These are phyloP conservation scores for Osmerus mordax DNA, from an alignment of 2,113 vertebrate genomes.

Conservation along the genomic window DNA sequence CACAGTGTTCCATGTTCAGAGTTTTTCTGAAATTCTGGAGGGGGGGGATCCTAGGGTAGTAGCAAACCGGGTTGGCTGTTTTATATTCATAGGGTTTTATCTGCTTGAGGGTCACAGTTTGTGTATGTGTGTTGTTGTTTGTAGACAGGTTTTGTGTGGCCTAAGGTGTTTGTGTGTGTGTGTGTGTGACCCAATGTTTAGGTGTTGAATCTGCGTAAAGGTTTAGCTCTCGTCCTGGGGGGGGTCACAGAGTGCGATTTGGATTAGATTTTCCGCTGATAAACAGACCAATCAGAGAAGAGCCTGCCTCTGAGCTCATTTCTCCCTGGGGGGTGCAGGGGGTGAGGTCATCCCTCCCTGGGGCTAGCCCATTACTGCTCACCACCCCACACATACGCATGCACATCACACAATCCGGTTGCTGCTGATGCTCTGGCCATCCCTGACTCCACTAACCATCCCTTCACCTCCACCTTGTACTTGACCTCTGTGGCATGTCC, in stretches of 20 bases:
- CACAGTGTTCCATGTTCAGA: too few species aligned
- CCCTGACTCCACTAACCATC: too few species aligned
- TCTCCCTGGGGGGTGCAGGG: slow-evolving; percentile 44
- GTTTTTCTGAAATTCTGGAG: too few species aligned
- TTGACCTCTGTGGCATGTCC: too few species aligned
- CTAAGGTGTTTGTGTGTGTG: slow-evolving; percentile 30
- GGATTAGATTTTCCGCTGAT: slow-evolving; percentile 65
- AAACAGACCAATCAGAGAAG: slow-evolving; percentile 60
- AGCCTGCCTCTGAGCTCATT: slow-evolving; percentile 71
- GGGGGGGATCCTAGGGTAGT: not conserved
- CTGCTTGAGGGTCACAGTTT: not conserved
- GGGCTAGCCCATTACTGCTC: slow-evolving; percentile 61
- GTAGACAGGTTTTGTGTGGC: slow-evolving; percentile 20
- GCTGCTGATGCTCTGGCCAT: too few species aligned
- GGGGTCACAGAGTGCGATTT: slow-evolving; percentile 42
- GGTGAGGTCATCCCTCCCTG: slow-evolving; percentile 73
- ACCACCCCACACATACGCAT: slow-evolving; percentile 20
- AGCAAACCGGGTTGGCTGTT: slow-evolving; percentile 24
- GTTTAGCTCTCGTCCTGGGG: slow-evolving; percentile 4
- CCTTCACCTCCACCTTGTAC: too few species aligned
- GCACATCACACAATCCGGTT: slow-evolving; percentile 16
- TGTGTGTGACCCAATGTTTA: not conserved
- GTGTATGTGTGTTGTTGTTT: not conserved
- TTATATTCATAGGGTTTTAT: slow-evolving; percentile 59
- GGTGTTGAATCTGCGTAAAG: not conserved